Conservation (phyloP, 2,113 vertebrate genomes). For the Pangasianodon gigas region DNA sequence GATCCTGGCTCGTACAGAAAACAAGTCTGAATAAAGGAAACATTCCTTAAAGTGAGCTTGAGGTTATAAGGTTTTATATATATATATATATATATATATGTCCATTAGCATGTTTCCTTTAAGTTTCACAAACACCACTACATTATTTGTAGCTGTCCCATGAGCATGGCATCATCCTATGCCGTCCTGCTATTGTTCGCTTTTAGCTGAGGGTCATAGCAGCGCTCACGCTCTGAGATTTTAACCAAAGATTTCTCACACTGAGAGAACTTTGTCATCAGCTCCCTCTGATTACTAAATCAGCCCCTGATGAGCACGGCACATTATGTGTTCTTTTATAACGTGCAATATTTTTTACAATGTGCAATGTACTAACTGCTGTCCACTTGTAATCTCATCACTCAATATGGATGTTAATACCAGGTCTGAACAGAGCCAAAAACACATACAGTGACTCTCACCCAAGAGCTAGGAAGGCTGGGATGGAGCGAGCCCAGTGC, state of each 20-base stretch:
- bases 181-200: no score
- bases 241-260: no score
- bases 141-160: background rate
- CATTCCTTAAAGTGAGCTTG: background rate
- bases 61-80: no score
- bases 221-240: no score
- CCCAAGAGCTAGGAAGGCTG: slow-evolving; percentile 96
- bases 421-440: background rate
- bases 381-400: background rate
- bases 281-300: no score
- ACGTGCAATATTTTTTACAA: background rate
- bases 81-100: no score
- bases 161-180: no score
- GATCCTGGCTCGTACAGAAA: background rate
- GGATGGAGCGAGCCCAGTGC: slow-evolving; percentile 99
- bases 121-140: background rate
- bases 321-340: background rate
- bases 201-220: no score
- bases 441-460: slow-evolving; percentile 66
- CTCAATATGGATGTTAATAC: background rate
- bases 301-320: no score
- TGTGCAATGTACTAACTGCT: background rate
- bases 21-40: background rate
- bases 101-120: background rate
- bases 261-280: no score